A percentile compares a stretch with the other conserved stretches of the same genome.
phyloP scores from a whole-genome alignment of 2,113 vertebrate species.

The Ariopsis seemanni region DNA sequence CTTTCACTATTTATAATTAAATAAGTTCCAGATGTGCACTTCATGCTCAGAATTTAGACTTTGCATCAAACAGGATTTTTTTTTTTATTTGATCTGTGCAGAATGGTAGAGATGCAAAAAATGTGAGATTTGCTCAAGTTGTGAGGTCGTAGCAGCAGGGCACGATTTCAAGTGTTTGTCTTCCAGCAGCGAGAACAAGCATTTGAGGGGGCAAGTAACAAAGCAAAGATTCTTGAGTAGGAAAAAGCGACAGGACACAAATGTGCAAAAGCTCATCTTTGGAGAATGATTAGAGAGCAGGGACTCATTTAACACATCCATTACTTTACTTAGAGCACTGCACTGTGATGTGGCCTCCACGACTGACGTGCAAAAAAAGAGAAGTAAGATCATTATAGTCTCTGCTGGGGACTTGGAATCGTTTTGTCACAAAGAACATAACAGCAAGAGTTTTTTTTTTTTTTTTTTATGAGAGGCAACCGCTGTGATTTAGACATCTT shows the following conservation, averaged over 20 bases:
- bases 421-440: not conserved
- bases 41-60: not conserved
- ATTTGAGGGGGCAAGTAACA: not conserved
- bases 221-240: slow-evolving; percentile 7
- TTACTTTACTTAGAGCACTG: not conserved
- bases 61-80: not conserved
- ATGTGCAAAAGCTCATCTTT: slow-evolving; percentile 22
- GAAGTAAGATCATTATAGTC: not conserved
- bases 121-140: not conserved
- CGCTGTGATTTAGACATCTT: not conserved
- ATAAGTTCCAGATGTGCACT: slow-evolving; percentile 22
- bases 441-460: not conserved
- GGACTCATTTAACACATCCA: not conserved
- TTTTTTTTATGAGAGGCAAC: slow-evolving; percentile 13
- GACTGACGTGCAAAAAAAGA: not conserved
- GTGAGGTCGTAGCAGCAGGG: slow-evolving; percentile 17
- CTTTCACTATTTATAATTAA: not conserved
- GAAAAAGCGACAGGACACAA: slow-evolving; percentile 20
- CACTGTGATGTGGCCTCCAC: not conserved
- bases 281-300: slow-evolving; percentile 3
- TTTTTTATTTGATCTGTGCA: not conserved
- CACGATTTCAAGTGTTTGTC: not conserved
- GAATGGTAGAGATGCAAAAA: not conserved
- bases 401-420: not conserved
- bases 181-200: not conserved